Evolutionary conservation across 1,140 invertebrate species (phyloP).

Genomic region (Leptoteleia sp.): DNA sequence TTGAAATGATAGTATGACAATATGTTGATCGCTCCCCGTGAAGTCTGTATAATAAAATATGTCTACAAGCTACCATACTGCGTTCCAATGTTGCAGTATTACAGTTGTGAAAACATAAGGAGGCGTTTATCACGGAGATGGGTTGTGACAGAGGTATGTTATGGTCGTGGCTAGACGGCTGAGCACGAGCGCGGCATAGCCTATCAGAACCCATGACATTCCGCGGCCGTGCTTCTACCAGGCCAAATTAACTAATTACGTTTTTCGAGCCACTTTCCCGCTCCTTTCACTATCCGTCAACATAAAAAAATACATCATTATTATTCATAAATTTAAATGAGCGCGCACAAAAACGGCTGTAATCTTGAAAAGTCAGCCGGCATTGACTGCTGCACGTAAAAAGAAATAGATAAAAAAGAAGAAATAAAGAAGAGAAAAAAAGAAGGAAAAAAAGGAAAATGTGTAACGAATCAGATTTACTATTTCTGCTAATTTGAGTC

Average conservation of each 20-base stretch:
- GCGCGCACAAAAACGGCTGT: no score
- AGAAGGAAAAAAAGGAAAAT: no score
- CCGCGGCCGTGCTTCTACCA: slow-evolving; percentile 8
- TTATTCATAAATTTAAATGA: no score
- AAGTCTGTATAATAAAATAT: slow-evolving; percentile 43
- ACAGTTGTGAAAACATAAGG: slow-evolving; percentile 49
- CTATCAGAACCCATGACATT: slow-evolving; percentile 35
- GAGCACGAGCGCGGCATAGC: slow-evolving; percentile 33
- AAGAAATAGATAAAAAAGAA: no score
- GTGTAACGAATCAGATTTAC: no score
- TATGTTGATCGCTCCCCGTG: slow-evolving; percentile 46
- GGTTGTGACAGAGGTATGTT: slow-evolving; percentile 47
- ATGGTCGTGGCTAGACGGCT: slow-evolving; percentile 41
- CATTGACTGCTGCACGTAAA: no score
- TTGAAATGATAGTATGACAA: slow-evolving; percentile 37
- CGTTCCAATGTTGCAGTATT: slow-evolving; percentile 36
- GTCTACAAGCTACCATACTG: slow-evolving; percentile 51
- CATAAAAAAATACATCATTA: no score
- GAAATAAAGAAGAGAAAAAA: no score
- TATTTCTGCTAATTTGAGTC: no score
- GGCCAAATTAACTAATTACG: slow-evolving; percentile 34
- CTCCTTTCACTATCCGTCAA: not conserved
- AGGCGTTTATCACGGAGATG: slow-evolving; percentile 51
- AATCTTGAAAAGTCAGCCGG: no score
- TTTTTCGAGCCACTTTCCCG: slow-evolving; percentile 8